Percentiles rank a stretch among this genome's conserved stretches.
Evolutionary conservation across 2,888 invertebrate species (phyloP).

Genomic region (Linnaemya tessellans): DNA sequence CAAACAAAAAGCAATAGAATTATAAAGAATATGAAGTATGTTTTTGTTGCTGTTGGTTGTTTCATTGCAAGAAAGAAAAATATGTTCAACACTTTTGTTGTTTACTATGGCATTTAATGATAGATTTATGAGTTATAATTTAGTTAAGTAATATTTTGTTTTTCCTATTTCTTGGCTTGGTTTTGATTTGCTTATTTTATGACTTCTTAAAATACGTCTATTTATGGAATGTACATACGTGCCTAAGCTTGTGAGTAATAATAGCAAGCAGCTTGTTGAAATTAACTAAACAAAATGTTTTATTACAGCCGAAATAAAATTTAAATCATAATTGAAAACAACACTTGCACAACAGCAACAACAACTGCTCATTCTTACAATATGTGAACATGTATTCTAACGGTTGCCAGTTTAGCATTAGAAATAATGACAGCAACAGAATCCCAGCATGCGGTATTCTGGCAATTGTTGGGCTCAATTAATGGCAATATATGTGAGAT

Average conservation of each 20-base stretch:
- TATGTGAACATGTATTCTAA: conserved; percentile 16
- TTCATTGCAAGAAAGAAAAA: conserved; percentile 62
- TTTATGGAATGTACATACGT: not conserved
- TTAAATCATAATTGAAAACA: not conserved
- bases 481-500: conserved; percentile 54
- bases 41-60: conserved; percentile 38
- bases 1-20: not conserved
- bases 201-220: not conserved
- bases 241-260: not conserved
- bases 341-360: no score
- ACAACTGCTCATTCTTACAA: not conserved
- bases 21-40: conserved; percentile 23
- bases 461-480: conserved; percentile 52
- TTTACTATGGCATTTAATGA: conserved; percentile 75
- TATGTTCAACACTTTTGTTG: conserved; percentile 74
- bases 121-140: conserved; percentile 80
- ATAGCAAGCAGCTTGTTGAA: not conserved
- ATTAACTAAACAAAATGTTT: not conserved
- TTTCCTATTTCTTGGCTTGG: not conserved
- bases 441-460: conserved; percentile 52
- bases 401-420: conserved; percentile 8
- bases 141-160: conserved; percentile 51
- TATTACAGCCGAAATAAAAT: not conserved
- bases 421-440: conserved; percentile 25
- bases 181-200: not conserved